Percentiles rank a stretch among this genome's conserved stretches.
phyloP scores from a whole-genome alignment of 2,888 invertebrate species.

The Petrolisthes cinctipes region DNA sequence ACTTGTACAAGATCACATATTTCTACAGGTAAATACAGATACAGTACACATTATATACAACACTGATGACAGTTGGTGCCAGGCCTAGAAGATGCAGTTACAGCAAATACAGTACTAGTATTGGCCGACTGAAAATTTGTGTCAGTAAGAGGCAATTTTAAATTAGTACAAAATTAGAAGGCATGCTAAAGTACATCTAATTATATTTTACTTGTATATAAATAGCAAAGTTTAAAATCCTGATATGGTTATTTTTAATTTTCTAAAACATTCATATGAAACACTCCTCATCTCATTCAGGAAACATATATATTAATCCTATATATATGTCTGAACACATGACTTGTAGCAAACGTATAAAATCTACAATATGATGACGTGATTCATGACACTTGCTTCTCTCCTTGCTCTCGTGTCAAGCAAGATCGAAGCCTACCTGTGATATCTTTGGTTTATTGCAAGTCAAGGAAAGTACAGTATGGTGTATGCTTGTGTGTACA shows the following conservation, averaged over 20 bases:
- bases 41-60: constrained; percentile 36
- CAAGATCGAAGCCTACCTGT: constrained; percentile 35
- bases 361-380: constrained; percentile 17
- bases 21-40: constrained; percentile 36
- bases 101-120: constrained; percentile 18
- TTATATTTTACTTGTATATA: neutral
- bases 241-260: constrained; percentile 7
- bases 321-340: neutral
- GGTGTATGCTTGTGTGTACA: constrained; percentile 15
- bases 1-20: constrained; percentile 41
- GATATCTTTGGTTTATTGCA: constrained; percentile 56
- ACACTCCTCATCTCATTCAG: constrained; percentile 38
- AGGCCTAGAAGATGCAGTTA: constrained; percentile 26
- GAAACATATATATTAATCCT: constrained; percentile 24
- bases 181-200: constrained; percentile 19
- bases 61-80: constrained; percentile 33
- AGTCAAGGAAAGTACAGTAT: constrained; percentile 21
- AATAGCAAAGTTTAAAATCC: constrained; percentile 4
- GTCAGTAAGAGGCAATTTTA: neutral
- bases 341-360: constrained; percentile 16
- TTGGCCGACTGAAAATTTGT: constrained; percentile 1
- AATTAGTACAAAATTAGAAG: constrained; percentile 29
- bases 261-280: constrained; percentile 4
- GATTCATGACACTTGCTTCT: neutral
- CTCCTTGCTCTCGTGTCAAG: constrained; percentile 13